These are phyloP conservation scores for Limnephilus auricula DNA, from an alignment of 2,888 invertebrate genomes.

Conservation along the genomic window DNA sequence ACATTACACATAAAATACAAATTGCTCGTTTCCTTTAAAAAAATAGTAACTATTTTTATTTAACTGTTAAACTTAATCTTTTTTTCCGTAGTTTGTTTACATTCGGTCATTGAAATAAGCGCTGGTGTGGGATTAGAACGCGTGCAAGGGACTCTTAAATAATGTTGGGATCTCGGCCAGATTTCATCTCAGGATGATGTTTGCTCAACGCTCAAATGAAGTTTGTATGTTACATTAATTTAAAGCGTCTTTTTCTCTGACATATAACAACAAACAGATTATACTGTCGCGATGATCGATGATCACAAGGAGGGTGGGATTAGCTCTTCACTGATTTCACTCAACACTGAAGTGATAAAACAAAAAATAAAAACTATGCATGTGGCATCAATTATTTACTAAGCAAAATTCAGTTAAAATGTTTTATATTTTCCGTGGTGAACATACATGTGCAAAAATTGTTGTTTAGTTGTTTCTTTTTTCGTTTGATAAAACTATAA, in stretches of 20 bases:
- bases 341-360: neutral
- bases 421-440: too few species aligned
- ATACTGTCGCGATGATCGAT: constrained; percentile 21
- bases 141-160: constrained; percentile 37
- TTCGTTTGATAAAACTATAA: too few species aligned
- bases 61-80: neutral
- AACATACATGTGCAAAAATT: too few species aligned
- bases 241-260: constrained; percentile 17
- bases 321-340: neutral
- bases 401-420: too few species aligned
- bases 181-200: constrained; percentile 42
- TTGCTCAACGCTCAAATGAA: constrained; percentile 39
- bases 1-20: neutral
- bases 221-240: constrained; percentile 28
- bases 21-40: neutral
- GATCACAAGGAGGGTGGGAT: neutral
- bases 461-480: too few species aligned
- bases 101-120: constrained; percentile 28
- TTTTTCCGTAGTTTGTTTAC: constrained; percentile 45
- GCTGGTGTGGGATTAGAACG: constrained; percentile 22
- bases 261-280: neutral
- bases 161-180: constrained; percentile 45
- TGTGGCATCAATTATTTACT: too few species aligned
- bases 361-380: neutral
- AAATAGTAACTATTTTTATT: neutral